Conservation (phyloP, 2,888 invertebrate genomes). For the Dorcus parallelipipedus region DNA sequence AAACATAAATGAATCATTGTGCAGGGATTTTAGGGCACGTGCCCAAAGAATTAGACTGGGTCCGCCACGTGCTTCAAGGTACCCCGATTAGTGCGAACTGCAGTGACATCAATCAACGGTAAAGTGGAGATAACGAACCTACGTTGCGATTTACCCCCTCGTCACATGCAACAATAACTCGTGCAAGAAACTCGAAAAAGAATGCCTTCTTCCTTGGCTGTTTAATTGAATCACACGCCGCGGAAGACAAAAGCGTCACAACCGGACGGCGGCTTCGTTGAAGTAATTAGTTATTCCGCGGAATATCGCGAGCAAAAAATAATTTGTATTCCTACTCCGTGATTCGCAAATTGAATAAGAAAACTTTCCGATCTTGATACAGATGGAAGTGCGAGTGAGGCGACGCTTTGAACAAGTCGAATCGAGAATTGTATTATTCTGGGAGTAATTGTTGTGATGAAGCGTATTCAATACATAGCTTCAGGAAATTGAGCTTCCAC, state of each 20-base stretch:
- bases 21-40: conserved; percentile 44
- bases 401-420: not conserved
- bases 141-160: conserved; percentile 30
- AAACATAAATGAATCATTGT: conserved; percentile 46
- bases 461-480: conserved; percentile 23
- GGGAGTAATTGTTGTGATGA: conserved; percentile 30
- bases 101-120: conserved; percentile 46
- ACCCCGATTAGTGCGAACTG: conserved; percentile 42
- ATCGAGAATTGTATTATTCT: conserved; percentile 17
- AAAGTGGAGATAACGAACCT: conserved; percentile 43
- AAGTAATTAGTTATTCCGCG: not conserved
- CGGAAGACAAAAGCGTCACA: not conserved
- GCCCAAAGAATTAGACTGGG: conserved; percentile 14
- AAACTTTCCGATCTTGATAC: not conserved
- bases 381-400: not conserved
- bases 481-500: conserved; percentile 42
- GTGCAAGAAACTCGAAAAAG: not conserved
- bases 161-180: conserved; percentile 1
- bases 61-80: conserved; percentile 33
- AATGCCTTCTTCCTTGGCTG: not conserved
- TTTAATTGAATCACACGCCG: not conserved
- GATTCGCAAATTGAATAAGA: conserved; percentile 7
- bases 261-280: not conserved
- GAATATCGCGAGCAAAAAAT: conserved; percentile 7
- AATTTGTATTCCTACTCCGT: conserved; percentile 11